Base-by-base conservation (phyloP, 2,113 vertebrate genomes). In the Gopherus flavomarginatus region DNA sequence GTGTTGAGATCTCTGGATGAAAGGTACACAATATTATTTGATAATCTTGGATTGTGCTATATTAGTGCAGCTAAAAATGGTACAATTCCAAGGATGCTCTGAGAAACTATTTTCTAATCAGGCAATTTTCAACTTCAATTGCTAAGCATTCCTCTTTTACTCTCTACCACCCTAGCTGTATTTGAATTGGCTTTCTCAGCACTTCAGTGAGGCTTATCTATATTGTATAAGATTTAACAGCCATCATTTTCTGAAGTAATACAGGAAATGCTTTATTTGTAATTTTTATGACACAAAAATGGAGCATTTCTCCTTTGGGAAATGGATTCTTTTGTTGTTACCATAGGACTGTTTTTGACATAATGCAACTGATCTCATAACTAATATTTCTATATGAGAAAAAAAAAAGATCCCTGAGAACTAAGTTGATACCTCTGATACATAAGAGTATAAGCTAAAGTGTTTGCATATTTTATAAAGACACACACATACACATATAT, bases 231-330 rank as follows among this genome's bases (percentile, higher is more conserved):
- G 83, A 89, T 72, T 96, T 77, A 95, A 84, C 90, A 92, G 93
- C 89, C 89, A 29, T 59, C 86, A 1, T 78, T 92, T 75, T 89
- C 85, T 50, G 47, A 89, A 91, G 93, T 86, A 92, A 93, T 9
- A 47, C 5, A 86, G 89, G 83, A 91, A 80, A n/a, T 69, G 65
- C 65, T n/a, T 69, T 69, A 69, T 69, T 21, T 90, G 77, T 78
- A 94, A n/a, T 26, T 53, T 94, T 92, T 86, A 75, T 82, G 92
- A 85, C 89, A 90, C 83, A 69, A 84, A 87, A 90, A 38, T 69
- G 93, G 87, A 94, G 95, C 93, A 92, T 90, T 96, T 89, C 89
- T 96, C 92, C 79, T 88, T 90, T 94, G 81, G 94, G 85, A 94
- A 82, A 62, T 72, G 16, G 42, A 49, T 89, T 80, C 83, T 89